phyloP scores from a whole-genome alignment of 2,888 invertebrate species.

The Allacma fusca region DNA sequence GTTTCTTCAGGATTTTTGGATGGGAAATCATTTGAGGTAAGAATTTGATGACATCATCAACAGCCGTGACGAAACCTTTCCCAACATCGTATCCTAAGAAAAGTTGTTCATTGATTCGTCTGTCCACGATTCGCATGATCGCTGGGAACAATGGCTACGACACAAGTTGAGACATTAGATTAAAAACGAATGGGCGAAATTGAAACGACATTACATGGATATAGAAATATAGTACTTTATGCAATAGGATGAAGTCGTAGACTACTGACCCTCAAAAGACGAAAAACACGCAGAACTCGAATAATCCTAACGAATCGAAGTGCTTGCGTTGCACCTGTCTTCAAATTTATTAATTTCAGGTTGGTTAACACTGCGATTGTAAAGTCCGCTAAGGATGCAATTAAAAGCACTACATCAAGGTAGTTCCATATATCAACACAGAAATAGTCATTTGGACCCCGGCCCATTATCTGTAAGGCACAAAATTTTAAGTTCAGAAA shows the following conservation, averaged over 20 bases:
- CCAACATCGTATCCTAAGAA: slow-evolving; percentile 73
- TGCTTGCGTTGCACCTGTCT: slow-evolving; percentile 66
- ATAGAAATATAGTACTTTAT: too few relatives aligned
- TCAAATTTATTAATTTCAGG: slow-evolving; percentile 50
- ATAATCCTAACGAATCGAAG: slow-evolving; percentile 67
- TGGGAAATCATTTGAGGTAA: slow-evolving; percentile 68
- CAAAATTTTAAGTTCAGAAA: too few relatives aligned
- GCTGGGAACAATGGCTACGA: slow-evolving; percentile 67
- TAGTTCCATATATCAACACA: slow-evolving; percentile 70
- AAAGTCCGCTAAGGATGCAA: slow-evolving; percentile 58
- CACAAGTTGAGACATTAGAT: slow-evolving; percentile 48
- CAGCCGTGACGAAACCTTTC: slow-evolving; percentile 71
- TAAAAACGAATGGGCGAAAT: too few relatives aligned
- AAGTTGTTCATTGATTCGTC: slow-evolving; percentile 69
- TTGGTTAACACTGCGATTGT: background rate
- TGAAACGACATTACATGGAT: too few relatives aligned
- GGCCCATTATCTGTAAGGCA: slow-evolving; percentile 55
- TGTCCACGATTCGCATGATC: slow-evolving; percentile 68
- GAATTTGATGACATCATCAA: slow-evolving; percentile 70
- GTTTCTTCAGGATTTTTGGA: slow-evolving; percentile 63
- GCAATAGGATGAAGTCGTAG: too few relatives aligned
- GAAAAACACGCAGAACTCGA: slow-evolving; percentile 66
- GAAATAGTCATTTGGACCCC: slow-evolving; percentile 64
- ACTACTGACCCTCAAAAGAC: slow-evolving; percentile 64
- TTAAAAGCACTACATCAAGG: slow-evolving; percentile 69